Base-by-base conservation (phyloP, 2,888 invertebrate genomes). In the Campoplex nolae region DNA sequence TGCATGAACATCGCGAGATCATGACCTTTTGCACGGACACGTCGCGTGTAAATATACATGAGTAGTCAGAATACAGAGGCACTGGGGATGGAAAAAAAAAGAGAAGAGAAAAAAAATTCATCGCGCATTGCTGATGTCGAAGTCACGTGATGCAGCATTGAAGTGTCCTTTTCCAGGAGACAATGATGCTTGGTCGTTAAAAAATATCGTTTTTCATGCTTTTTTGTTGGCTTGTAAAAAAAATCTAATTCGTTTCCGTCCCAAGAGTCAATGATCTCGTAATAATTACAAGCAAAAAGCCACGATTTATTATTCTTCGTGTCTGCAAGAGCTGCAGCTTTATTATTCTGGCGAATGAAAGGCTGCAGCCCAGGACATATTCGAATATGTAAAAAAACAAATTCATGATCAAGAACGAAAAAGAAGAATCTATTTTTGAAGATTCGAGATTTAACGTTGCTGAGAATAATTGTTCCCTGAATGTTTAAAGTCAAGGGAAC, bases 1-100 rank as follows among this genome's bases (percentile, higher is more conserved):
- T 82, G 85, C 85, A 85, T 45, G 83, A 68, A 51, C 13, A 73
- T 67, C 13, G 68, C 51, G 32, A 48, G 7, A n/a, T 38, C 32
- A 32, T 23, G 32, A 45, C 11, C 28, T 38, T 16, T 78, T 78
- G 76, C 75, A 82, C 67, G 28, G 32, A 56, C 38, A 56, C 38
- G 6, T 70, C 18, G 16, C 28, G n/a, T 48, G 28, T 74, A 32
- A 32, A 65, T 38, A 45, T 11, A 45, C 45, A 45, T 13, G 45
- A 13, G 45, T 8, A 48, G 16, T 75, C 7, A 58, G 42, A 73
- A 65, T 18, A 56, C 38, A 51, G 35, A 28, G 23, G 54, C 32
- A 23, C 23, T 71, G 11, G 35, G 51, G 8, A 56, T 23, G 13
- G 18, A 35, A 23, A 35, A 51, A 11, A 65, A 9, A 42, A 38